phyloP scores from a whole-genome alignment of 1,140 invertebrate species.

The Drosophila nigromelanica region DNA sequence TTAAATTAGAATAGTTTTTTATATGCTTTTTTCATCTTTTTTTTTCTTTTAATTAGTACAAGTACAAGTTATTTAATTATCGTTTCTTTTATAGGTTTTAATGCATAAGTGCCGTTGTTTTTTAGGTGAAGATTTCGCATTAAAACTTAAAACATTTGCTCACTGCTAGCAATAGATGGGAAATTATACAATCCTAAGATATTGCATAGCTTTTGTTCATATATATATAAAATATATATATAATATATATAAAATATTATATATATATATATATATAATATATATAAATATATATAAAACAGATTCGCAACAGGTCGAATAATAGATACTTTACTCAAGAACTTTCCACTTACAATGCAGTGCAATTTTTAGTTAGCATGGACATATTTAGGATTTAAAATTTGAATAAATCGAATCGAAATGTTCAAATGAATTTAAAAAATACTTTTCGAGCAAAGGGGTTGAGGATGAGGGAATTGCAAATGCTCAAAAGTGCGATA shows the following conservation, averaged over 20 bases:
- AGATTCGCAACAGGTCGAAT: constrained; percentile 16
- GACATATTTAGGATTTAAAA: constrained; percentile 19
- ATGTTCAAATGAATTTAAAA: constrained; percentile 13
- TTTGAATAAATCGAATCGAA: constrained; percentile 24
- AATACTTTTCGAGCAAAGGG: constrained; percentile 22
- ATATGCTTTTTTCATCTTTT: constrained; percentile 13
- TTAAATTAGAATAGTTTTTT: constrained; percentile 31
- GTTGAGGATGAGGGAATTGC: constrained; percentile 11
- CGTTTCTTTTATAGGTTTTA: constrained; percentile 11
- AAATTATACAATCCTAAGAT: constrained; percentile 16
- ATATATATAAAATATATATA: neutral
- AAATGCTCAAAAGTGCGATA: constrained; percentile 40
- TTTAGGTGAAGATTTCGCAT: constrained; percentile 9
- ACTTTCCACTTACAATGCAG: constrained; percentile 18
- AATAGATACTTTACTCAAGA: constrained; percentile 21
- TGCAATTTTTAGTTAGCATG: constrained; percentile 13
- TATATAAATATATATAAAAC: constrained; percentile 10
- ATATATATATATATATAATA: neutral
- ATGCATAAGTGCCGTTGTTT: constrained; percentile 11
- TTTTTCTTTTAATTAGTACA: constrained; percentile 31
- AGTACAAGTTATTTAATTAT: constrained; percentile 10
- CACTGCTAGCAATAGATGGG: constrained; percentile 7
- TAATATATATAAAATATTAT: no score
- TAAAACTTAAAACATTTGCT: constrained; percentile 1
- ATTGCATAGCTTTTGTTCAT: constrained; percentile 21